phyloP scores from a whole-genome alignment of 1,140 invertebrate species.

The Solenopsis fugax region DNA sequence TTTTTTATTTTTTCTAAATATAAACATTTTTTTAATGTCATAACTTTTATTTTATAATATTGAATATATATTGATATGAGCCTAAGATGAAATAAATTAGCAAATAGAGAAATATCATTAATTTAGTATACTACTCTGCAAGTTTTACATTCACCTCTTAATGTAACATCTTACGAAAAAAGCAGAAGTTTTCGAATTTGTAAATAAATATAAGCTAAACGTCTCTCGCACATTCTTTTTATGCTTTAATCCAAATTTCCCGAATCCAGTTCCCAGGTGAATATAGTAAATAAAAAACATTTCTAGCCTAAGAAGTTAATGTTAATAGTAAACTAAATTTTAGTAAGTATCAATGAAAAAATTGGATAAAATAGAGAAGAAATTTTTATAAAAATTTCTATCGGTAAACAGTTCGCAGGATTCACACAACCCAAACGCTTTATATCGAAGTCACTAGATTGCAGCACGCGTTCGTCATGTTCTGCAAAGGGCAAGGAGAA shows the following conservation, averaged over 20 bases:
- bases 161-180: neutral
- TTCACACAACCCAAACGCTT: constrained; percentile 6
- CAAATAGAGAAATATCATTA: neutral
- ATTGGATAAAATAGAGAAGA: neutral
- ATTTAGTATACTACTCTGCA: constrained; percentile 6
- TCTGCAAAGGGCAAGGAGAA: constrained; percentile 7
- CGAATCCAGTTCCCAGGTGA: neutral
- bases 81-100: constrained; percentile 2
- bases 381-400: constrained; percentile 32
- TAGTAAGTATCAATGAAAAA: neutral
- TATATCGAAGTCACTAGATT: constrained; percentile 56
- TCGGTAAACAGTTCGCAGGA: constrained; percentile 28
- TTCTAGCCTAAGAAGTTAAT: neutral
- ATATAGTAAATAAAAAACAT: neutral
- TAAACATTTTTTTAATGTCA: neutral
- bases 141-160: neutral
- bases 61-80: neutral
- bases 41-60: constrained; percentile 15
- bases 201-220: constrained; percentile 50
- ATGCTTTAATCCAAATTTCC: neutral
- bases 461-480: constrained; percentile 61
- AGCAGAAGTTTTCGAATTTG: constrained; percentile 7
- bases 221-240: neutral
- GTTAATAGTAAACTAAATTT: neutral
- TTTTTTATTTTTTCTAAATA: neutral